phyloP scores from a whole-genome alignment of 2,888 invertebrate species.

The Monoplex corrugatus region DNA sequence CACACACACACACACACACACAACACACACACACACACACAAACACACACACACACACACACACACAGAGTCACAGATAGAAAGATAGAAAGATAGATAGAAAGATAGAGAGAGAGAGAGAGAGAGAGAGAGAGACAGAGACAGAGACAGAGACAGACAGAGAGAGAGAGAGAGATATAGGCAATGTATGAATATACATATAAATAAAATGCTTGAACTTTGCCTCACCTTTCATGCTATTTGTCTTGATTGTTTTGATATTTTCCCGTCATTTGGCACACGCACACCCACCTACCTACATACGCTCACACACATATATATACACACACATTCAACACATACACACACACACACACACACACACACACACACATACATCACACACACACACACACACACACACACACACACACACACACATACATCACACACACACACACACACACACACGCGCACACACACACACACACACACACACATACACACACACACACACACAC shows the following conservation, averaged over 20 bases:
- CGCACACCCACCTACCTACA: neutral
- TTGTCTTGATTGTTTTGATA: neutral
- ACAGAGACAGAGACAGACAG: conserved; percentile 1
- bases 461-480: conserved; percentile 35
- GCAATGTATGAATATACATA: neutral
- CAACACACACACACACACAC: no score
- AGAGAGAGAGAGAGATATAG: neutral
- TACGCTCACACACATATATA: neutral
- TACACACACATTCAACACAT: no score
- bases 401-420: no score
- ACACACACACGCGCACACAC: neutral
- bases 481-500: conserved; percentile 36
- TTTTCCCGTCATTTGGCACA: neutral
- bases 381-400: no score
- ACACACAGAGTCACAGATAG: no score
- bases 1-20: no score
- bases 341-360: no score
- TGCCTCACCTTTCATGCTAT: neutral
- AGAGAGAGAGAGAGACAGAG: neutral
- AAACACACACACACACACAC: no score
- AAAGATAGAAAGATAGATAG: no score
- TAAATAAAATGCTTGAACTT: neutral
- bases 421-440: neutral
- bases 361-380: no score
- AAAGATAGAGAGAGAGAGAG: neutral